Evolutionary conservation across 2,113 vertebrate genomes (phyloP).

Genomic region (Syngnathoides biaculeatus): DNA sequence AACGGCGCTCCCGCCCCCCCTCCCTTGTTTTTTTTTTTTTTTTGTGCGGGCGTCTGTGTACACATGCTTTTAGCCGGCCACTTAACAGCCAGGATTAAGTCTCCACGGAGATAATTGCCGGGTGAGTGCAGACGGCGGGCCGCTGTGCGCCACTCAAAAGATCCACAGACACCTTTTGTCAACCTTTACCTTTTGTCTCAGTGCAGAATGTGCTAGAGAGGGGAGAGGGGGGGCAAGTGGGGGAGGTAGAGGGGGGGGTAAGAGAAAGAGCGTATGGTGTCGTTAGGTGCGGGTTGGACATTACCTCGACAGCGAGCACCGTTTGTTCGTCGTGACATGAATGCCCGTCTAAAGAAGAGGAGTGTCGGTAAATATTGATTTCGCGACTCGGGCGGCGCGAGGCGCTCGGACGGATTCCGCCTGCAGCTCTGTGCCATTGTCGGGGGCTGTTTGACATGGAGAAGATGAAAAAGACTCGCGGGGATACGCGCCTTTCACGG

Average conservation of each 20-base stretch:
- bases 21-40: too few species aligned
- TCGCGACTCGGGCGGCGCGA: conserved; percentile 51
- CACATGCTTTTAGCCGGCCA: conserved; percentile 77
- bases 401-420: conserved; percentile 47
- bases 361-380: conserved; percentile 74
- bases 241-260: background rate
- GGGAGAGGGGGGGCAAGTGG: background rate
- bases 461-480: conserved; percentile 30
- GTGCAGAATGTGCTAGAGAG: conserved; percentile 30
- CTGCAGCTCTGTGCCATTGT: conserved; percentile 34
- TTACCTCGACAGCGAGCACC: conserved; percentile 46
- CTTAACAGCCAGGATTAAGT: conserved; percentile 71
- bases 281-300: conserved; percentile 50
- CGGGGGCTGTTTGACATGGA: conserved; percentile 45
- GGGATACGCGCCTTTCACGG: conserved; percentile 15
- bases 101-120: conserved; percentile 72
- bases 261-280: conserved; percentile 23
- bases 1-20: conserved; percentile 50
- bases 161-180: conserved; percentile 70
- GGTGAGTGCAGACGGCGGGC: conserved; percentile 61
- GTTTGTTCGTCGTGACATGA: conserved; percentile 64
- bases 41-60: conserved; percentile 75
- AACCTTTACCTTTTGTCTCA: conserved; percentile 67
- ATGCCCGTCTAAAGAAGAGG: conserved; percentile 60
- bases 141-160: conserved; percentile 57